Percentiles rank a stretch among this genome's conserved stretches.
Evolutionary conservation across 2,113 vertebrate species (phyloP).

Genomic region (Rousettus leschenaultii): DNA sequence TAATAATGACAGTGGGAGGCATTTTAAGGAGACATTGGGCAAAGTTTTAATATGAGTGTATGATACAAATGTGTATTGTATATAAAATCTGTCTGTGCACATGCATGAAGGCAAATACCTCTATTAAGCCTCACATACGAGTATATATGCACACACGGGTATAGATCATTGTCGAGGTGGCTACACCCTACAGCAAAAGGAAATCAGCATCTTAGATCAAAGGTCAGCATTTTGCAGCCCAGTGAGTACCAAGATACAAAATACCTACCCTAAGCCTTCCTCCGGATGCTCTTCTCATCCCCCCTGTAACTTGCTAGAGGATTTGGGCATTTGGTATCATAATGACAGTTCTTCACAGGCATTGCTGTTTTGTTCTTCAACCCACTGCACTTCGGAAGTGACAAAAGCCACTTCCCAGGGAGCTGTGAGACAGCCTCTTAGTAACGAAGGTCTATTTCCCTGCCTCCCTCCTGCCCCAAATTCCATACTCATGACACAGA

Average conservation of each 20-base stretch:
- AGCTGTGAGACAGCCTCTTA: conserved; percentile 21
- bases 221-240: not conserved
- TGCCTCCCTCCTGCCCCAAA: conserved; percentile 68
- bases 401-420: conserved; percentile 54
- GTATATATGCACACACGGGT: fast-evolving
- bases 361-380: not conserved
- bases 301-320: not conserved
- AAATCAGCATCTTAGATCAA: not conserved
- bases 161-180: not conserved
- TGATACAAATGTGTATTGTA: too few species aligned
- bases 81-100: not conserved
- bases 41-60: not conserved
- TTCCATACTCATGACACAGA: conserved; percentile 67
- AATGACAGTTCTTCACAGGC: not conserved
- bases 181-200: not conserved
- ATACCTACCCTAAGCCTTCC: not conserved
- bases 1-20: not conserved
- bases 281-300: not conserved
- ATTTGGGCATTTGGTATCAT: not conserved
- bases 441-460: conserved; percentile 55
- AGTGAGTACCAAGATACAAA: not conserved
- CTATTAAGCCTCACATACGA: not conserved
- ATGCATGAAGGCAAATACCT: not conserved
- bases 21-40: not conserved
- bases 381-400: conserved; percentile 31